Base-by-base conservation (phyloP, 2,888 invertebrate genomes). In the Acronicta psi region DNA sequence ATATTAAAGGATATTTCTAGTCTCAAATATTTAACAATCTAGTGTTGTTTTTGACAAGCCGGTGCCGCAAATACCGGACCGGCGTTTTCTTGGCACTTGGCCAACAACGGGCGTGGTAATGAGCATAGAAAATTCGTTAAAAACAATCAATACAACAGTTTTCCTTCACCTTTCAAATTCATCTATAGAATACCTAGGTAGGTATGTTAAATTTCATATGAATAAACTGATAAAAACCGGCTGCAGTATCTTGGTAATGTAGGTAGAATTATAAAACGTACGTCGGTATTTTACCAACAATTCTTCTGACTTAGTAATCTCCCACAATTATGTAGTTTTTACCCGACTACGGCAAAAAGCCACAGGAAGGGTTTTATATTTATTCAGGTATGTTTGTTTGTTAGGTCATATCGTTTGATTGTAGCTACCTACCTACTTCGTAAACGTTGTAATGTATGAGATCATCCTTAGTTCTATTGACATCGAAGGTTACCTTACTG, bases 61-160 rank as follows among this genome's bases (percentile, higher is more conserved):
- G 81, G 80, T 64, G 65, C 74, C 67, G 77, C 83, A 84, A 85
- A 82, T 70, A 75, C 70, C 71, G 81, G 80, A 81, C 84, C 86
- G 87, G 88, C 83, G 56, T 86, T 85, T 84, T 85, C 77, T 82
- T 92, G 93, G 92, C 91, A 53, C 74, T 69, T 76, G 68, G 87
- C 92, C 92, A 93, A 81, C 63, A 34, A 31, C 75, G 86, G 90
- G 89, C 77, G 90, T 86, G 88, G 88, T 84, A 68, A 55, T 75
- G 73, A 67, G 77, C 77, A 70, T 68, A 73, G 68, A 75, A 74
- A 81, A 73, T 81, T 75, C 69, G 59, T 77, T 72, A 70, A 56
- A 77, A 83, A 80, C 59, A 77, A 76, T 78, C 65, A 71, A 79
- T 80, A 75, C 38, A 68, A 65, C 53, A 56, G 49, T 68, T 61